These are phyloP conservation scores for Nineta flava DNA, from an alignment of 2,888 invertebrate species.

Conservation along the genomic window DNA sequence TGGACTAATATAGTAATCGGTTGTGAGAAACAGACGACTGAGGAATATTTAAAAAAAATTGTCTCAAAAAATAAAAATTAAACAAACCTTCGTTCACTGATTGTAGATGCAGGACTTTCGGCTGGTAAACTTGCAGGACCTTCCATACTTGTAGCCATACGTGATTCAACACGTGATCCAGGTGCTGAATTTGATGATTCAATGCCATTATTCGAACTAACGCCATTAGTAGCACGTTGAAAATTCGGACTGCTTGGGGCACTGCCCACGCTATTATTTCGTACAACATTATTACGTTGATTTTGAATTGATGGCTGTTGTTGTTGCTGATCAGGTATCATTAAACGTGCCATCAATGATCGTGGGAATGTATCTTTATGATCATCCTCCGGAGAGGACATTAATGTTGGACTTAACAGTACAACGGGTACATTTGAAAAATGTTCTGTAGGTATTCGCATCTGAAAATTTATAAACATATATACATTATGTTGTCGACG, in stretches of 20 bases:
- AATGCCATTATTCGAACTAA: conserved; percentile 17
- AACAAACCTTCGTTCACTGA: conserved; percentile 12
- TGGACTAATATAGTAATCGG: no score
- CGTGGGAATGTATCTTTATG: conserved; percentile 47
- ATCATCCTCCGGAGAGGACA: conserved; percentile 60
- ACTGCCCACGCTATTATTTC: conserved; percentile 39
- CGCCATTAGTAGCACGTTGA: conserved; percentile 13
- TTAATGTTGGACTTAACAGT: conserved; percentile 67
- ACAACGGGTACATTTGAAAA: conserved; percentile 91
- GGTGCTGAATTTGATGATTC: conserved; percentile 26
- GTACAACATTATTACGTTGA: not conserved
- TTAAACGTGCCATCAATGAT: conserved; percentile 45
- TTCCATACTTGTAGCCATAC: conserved; percentile 43
- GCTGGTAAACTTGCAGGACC: conserved; percentile 36
- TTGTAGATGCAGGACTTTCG: conserved; percentile 16
- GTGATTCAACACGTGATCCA: conserved; percentile 33
- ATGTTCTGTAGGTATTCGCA: conserved; percentile 91
- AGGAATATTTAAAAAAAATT: not conserved
- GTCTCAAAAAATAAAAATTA: not conserved
- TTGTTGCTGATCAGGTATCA: conserved; percentile 31
- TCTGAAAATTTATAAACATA: conserved; percentile 34
- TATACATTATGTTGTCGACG: no score
- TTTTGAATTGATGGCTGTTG: not conserved
- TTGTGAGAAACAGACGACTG: no score
- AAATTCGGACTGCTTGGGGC: conserved; percentile 37